Evolutionary conservation across 2,888 invertebrate species (phyloP), one percentile per base, ranked within the genome.

Genomic region (Molorchus minor): DNA sequence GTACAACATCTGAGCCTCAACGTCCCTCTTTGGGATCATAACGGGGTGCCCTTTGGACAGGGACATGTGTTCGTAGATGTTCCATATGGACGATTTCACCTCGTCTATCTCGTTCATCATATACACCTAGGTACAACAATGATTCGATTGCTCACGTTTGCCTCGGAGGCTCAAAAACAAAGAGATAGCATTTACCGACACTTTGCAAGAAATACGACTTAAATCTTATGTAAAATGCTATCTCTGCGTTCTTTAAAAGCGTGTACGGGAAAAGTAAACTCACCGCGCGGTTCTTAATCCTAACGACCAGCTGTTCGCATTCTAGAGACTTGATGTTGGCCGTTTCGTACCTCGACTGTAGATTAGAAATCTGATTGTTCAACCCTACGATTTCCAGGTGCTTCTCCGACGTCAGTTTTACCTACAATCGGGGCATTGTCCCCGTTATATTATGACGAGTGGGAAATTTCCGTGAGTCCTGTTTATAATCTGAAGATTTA

Each of bases 11-110:
- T 88, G 88, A 58, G 84, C 83, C 70, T 88, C 87, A 33, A 86
- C 82, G 71, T 88, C 85, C 0, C 79, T 70, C 5, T 77, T 76
- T n/a, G 78, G 76, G 1, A 85, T 79, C 61, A 77, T 76, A 1
- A 76, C 60, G 2, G 70, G 65, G 30, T 77, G 72, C 21, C 73
- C 74, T 64, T 86, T 87, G 61, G 86, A 84, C 64, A 81, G 82
- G 76, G 87, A 86, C 65, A 88, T 86, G 77, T 87, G 86, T 46
- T 83, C 81, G 77, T 88, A 88, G 10, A 88, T 79, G 61, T 85
- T 84, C 86, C 87, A 86, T 40, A 86, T 83, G 21, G 86, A 84
- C 0, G 83, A 75, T 29, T 82, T 80, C 7, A 88, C 86, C 72
- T 85, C 83, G 82, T n/a, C 86, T 15, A 71, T 69, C 47, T 71